Evolutionary conservation across 2,113 vertebrate species (phyloP), one percentile per base, ranked within the genome.

Genomic region (Uria aalge): DNA sequence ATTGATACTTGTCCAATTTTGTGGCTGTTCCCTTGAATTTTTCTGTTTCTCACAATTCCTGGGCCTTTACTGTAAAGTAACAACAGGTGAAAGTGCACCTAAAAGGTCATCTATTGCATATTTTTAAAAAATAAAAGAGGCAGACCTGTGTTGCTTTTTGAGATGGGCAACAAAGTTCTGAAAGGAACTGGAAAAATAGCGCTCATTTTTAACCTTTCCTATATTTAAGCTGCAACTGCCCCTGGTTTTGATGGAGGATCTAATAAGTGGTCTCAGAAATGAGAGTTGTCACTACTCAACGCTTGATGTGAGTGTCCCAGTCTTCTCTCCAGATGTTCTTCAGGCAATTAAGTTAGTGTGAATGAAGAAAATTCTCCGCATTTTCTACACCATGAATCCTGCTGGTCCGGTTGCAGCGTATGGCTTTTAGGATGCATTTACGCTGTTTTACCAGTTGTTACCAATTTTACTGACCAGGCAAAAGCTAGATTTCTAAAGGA

Each of bases 71-170:
- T 11, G 23, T 2, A 55, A 66, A 86, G 55, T 2, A 12, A 32
- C n/a, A 50, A 67, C 57, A 41, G 66, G 63, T 64, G 53, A 82
- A 68, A 56, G 60, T 11, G 30, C 53, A 15, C 71, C 60, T 23
- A 7, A 10, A 53, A 53, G 19, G 53, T n/a, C 36, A 6, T 2
- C 5, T 13, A 8, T 18, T 19, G 32, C 1, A 0, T 1, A 2
- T 9, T 30, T 38, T 24, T 23, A 5, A 36, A 72, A 87, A n/a
- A 3, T 3, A 60, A 68, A 57, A 77, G 48, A 29, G 41, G n/a
- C 5, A 24, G 53, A 3, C 15, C 27, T 8, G 38, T 1, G 5
- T 29, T 24, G 0, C 6, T 22, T 12, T 80, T 50, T 52, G 36
- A 20, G 67, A 38, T 7, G 40, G 14, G 53, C 36, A 40, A 40